Evolutionary conservation across 2,888 invertebrate species (phyloP), one percentile per base, ranked within the genome.

Genomic region (Gandaritis pyraliata): DNA sequence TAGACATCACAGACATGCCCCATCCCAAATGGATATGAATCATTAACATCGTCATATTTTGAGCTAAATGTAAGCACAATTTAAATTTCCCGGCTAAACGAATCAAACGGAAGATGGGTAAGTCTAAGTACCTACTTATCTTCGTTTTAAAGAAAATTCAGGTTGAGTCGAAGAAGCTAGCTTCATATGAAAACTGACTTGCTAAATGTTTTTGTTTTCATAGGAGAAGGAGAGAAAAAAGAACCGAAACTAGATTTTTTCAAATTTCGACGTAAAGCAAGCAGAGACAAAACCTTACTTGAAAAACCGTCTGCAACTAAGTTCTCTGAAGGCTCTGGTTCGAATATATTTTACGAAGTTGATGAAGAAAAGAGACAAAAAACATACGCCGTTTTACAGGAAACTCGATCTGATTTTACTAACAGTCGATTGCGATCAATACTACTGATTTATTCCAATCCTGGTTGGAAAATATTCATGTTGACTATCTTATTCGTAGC

Each of bases 351-450:
- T 29, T 70, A 73, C 50, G 83, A 82, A 71, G 58, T 77, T 2
- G 81, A 83, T 46, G 80, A 81, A 52, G 66, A 79, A 30, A 82
- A 78, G 51, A 77, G 70, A 13, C 78, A 77, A 45, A 90, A 82
- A 71, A 85, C 82, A n/a, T 91, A 87, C 55, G 87, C 91, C 12
- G 81, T 88, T 66, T 73, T 91, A 58, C 90, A 89, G 74, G 91
- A 91, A 72, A 73, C 80, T 39, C 74, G 85, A 69, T 71, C 82
- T 5, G 90, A 91, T 65, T 88, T 90, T 62, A 77, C 80, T 5
- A 81, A 81, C 58, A 85, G 80, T 70, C 86, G 83, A 69, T 76
- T 91, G 6, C 77, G 87, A 67, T 81, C 84, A 10, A 75, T 85
- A 54, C 68, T 91, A 59, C 65, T 88, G 43, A 82, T 90, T 72